Percentiles rank a stretch among this genome's conserved stretches.
phyloP scores from a whole-genome alignment of 2,888 invertebrate genomes.

The Drosophila koepferae region DNA sequence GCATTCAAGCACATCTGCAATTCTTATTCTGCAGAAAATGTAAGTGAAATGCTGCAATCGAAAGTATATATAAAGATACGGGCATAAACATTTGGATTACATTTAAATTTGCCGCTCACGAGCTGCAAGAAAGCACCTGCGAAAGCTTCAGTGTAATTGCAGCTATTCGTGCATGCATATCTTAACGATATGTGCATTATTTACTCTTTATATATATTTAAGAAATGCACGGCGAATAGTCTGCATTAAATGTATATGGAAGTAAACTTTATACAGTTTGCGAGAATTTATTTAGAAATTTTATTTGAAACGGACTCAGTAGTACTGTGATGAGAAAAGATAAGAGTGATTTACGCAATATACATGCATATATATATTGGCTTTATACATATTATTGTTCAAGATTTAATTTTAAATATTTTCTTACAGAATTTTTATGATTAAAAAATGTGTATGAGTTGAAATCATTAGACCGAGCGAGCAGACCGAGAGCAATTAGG shows the following conservation, averaged over 20 bases:
- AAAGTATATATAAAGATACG: background rate
- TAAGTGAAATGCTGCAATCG: constrained; percentile 22
- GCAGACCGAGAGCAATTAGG: too few species aligned
- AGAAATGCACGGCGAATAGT: background rate
- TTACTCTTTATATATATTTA: background rate
- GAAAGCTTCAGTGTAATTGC: constrained; percentile 30
- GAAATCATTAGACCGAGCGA: too few species aligned
- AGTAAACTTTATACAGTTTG: too few species aligned
- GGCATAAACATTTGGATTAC: constrained; percentile 20
- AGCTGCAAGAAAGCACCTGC: constrained; percentile 7
- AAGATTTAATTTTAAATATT: too few species aligned
- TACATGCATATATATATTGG: too few species aligned
- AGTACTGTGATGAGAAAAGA: too few species aligned
- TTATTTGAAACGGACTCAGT: too few species aligned
- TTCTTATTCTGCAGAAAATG: constrained; percentile 26
- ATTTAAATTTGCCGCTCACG: constrained; percentile 26
- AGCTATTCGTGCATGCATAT: constrained; percentile 27
- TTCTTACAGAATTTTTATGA: too few species aligned
- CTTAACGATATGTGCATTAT: constrained; percentile 17
- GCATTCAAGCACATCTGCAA: constrained; percentile 50
- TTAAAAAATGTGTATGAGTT: too few species aligned
- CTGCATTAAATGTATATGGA: background rate
- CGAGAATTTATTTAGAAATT: too few species aligned
- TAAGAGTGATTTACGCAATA: too few species aligned
- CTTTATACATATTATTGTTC: too few species aligned